Evolutionary conservation across 2,797 vertebrate species (phyloP), one percentile per base, ranked within the genome.

Genomic region (Sebastolobus alascanus): DNA sequence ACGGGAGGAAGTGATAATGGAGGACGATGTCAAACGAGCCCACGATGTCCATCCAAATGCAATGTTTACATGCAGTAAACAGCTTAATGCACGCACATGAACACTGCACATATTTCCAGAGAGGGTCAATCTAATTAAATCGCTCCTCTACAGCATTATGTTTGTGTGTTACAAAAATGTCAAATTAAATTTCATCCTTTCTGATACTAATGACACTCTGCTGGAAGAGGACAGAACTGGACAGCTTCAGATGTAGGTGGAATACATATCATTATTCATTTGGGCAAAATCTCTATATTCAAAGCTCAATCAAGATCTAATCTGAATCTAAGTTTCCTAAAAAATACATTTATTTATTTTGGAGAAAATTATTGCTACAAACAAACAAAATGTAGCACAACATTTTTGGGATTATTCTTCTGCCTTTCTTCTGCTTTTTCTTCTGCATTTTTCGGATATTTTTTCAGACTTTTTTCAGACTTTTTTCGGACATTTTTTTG

Each of bases 161-260:
- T 83, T 73, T 75, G 68, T 76, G 77, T 64, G 35, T 76, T 59
- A 58, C 38, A 52, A 77, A 76, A 77, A 82, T 7, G 35, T 77
- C 18, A 66, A 79, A 86, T 84, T 43, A 33, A 61, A 83, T 89
- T 80, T 66, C 35, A 22, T 78, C 71, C 40, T 68, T n/a, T 73
- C 63, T 73, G 58, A 73, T 73, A 50, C 22, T 72, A 78, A 78
- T 65, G 73, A 80, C 75, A 75, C 63, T 55, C 27, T 73, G 77
- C 56, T 25, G 59, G 59, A 55, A 22, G 1, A 38, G 40, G 52
- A 58, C 11, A 6, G 71, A 3, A 25, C 68, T 43, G 74, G 74
- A 77, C 68, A 68, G 54, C 52, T 25, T 82, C 69, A 61, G 66
- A 52, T 35, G 25, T 2, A 25, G 25, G 25, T 25, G 25, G 25